Evolutionary conservation across 1,140 invertebrate species (phyloP), one percentile per base, ranked within the genome.

Genomic region (Drosophila miranda): DNA sequence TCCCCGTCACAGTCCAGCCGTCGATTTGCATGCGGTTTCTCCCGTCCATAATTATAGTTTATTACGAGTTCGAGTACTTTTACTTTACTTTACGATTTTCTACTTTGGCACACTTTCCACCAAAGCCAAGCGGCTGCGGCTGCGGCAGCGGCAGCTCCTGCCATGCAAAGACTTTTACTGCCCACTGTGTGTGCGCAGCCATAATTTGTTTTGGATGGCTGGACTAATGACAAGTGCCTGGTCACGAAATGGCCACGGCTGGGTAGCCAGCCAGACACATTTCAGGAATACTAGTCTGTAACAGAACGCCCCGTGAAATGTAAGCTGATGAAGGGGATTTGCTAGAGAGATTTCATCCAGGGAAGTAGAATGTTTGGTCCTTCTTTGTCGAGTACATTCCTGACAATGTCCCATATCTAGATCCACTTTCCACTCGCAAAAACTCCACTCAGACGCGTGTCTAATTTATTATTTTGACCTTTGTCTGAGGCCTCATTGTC

Each of bases 381-480:
- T 13, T 38, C 44, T 21, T 58, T 0, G 21, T 42, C 14, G 19
- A 14, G 34, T n/a, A 26, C 9, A 11, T 38, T 4, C 3, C 34
- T 5, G 34, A 38, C 16, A 46, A 34, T n/a, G 13, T 57, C 38
- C 45, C 69, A 60, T 58, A 50, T 43, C 69, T 49, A 43, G 28
- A 48, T 34, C 6, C 57, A 26, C 23, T 19, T 19, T 66, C 55
- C 56, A 19, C 54, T 68, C 45, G 34, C 34, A 11, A 38, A 38
- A 56, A 26, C 49, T 43, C 45, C 67, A 80, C 80, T 83, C 56
- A 62, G 75, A 41, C 81, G 73, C 81, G 80, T 81, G 81, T 74
- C 81, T 64, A 74, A 80, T 84, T 86, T 86, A 84, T 81, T 61
- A 77, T 86, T 66, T 42, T 86, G 81, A 84, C 77, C 77, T 86